Base-by-base conservation (phyloP, 2,888 invertebrate species). In the Stenodera caucasica region DNA sequence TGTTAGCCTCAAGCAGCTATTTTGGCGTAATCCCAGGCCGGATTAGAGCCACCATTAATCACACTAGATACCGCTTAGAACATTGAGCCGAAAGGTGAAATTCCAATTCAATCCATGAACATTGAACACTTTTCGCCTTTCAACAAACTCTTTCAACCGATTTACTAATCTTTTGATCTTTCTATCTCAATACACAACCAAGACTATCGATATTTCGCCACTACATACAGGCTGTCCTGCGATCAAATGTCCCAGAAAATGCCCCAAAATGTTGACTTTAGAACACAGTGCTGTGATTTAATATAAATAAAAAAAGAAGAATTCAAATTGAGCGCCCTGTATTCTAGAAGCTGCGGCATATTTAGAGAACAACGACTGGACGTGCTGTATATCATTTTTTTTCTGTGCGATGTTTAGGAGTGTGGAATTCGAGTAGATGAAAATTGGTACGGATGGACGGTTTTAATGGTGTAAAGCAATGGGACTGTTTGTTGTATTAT, bases 11-110 rank as follows among this genome's bases (percentile, higher is more conserved):
- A 58, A 66, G 63, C 63, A 64, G 60, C 66, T 57, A 60, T 64
- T 64, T 54, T 55, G 35, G 53, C 51, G 60, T 64, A 66, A 66
- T 66, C 64, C 66, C 61, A 66, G 60, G 58, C 58, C 61, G 66
- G 66, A 66, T 66, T 64, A 66, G 61, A 60, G 59, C 59, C 64
- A 61, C 61, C 62, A 66, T 66, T 66, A 66, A 64, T 66, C 66
- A 63, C 60, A 65, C 62, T 61, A 57, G 57, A 58, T 60, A 58
- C 58, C 58, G 60, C 60, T 58, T 58, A 54, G 51, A 55, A 54
- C 57, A 59, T 55, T 60, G 59, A 63, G 65, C 62, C 62, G 65
- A 65, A 61, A 65, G 62, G 65, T 65, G 65, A 45, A 65, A 62
- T 61, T 61, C 53, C 49, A 56, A 57, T 55, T 60, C 52, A 58